These are phyloP conservation scores for Cichladusa arquata DNA, from an alignment of 2,113 vertebrate species.

Conservation along the genomic window DNA sequence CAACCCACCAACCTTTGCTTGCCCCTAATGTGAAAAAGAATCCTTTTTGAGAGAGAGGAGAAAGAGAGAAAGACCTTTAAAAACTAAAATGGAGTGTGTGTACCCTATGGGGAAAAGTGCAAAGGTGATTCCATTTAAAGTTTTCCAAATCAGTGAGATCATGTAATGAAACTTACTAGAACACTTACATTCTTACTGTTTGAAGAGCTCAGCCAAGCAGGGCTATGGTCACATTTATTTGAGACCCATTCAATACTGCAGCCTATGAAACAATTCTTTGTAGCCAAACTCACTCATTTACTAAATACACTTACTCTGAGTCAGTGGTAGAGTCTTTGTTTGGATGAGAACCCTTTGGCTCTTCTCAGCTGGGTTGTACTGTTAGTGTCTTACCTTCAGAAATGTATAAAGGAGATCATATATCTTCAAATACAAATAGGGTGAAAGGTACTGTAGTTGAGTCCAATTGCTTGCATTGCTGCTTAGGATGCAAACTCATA, in stretches of 20 bases:
- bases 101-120: neutral
- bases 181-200: neutral
- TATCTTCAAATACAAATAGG: neutral
- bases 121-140: conserved; percentile 23
- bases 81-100: neutral
- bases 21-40: neutral
- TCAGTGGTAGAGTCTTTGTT: neutral
- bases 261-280: neutral
- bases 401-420: neutral
- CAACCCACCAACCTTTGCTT: neutral
- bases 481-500: neutral
- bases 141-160: neutral
- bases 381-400: neutral
- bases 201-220: neutral
- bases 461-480: neutral
- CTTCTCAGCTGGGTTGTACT: neutral
- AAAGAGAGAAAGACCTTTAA: neutral
- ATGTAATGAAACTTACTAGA: neutral
- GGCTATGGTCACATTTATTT: neutral
- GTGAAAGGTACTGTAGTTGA: neutral
- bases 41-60: neutral
- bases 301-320: neutral
- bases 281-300: neutral
- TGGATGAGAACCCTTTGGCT: neutral
- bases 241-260: neutral